Conservation (phyloP, 2,113 vertebrate genomes). For the Upupa epops region DNA sequence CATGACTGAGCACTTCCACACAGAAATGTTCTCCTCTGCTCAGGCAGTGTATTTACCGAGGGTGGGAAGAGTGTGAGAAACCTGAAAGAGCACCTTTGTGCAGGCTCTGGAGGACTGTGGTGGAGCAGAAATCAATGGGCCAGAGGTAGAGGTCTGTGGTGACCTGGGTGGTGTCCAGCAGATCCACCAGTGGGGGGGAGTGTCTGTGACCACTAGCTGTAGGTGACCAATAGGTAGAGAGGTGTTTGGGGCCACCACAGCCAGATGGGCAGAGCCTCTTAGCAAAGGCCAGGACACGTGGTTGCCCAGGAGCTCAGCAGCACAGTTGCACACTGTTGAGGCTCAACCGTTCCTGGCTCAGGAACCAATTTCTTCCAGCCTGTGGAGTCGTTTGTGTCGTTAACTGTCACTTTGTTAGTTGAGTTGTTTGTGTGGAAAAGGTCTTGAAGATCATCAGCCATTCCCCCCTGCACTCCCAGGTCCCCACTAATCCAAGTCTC, state of each 20-base stretch:
- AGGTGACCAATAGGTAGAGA: not conserved
- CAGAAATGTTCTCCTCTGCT: not conserved
- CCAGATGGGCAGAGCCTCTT: not conserved
- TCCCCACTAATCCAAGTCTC: not conserved
- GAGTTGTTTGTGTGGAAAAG: not conserved
- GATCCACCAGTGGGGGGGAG: not conserved
- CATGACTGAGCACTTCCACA: not conserved
- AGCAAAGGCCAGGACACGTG: not conserved
- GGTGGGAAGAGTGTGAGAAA: too few species aligned
- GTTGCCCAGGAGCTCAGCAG: not conserved
- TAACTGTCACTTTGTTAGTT: fast-evolving
- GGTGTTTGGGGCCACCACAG: not conserved
- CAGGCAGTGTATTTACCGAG: not conserved
- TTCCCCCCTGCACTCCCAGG: not conserved
- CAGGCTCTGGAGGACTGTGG: too few species aligned
- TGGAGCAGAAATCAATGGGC: too few species aligned
- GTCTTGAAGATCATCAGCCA: not conserved
- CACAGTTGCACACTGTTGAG: too few species aligned
- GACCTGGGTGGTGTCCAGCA: too few species aligned
- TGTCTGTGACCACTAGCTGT: not conserved
- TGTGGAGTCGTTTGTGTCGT: not conserved
- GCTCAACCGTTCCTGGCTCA: not conserved
- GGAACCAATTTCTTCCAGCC: fast-evolving
- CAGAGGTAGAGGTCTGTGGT: too few species aligned
- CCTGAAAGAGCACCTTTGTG: too few species aligned